Percentiles rank a stretch among this genome's conserved stretches.
Evolutionary conservation across 2,113 vertebrate species (phyloP).

Genomic region (rat (Rattus norvegicus)): GRCr8 NC_086037.1:57393001-57393500

Average conservation of each 20-base stretch:
- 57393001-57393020: conserved; percentile 1
- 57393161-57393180: conserved; percentile 70
- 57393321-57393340: conserved; percentile 62
- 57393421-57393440: conserved; percentile 75
- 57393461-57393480: neutral
- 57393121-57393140: conserved; percentile 77
- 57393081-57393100: conserved; percentile 3
- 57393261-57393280: conserved; percentile 72
- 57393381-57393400: conserved; percentile 57
- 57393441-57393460: conserved; percentile 60
- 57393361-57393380: conserved; percentile 67
- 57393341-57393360: conserved; percentile 34
- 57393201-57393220: conserved; percentile 79
- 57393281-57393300: conserved; percentile 79
- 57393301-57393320: conserved; percentile 72
- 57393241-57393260: conserved; percentile 81
- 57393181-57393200: conserved; percentile 79
- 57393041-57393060: too few species aligned
- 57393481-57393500: conserved; percentile 64
- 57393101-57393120: conserved; percentile 50
- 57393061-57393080: neutral
- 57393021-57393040: neutral
- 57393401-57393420: conserved; percentile 72
- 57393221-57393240: conserved; percentile 83
- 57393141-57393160: conserved; percentile 58